A percentile compares a stretch with the other conserved stretches of the same genome.
phyloP scores from a whole-genome alignment of 2,113 vertebrate species.

The Paratilapia polleni region DNA sequence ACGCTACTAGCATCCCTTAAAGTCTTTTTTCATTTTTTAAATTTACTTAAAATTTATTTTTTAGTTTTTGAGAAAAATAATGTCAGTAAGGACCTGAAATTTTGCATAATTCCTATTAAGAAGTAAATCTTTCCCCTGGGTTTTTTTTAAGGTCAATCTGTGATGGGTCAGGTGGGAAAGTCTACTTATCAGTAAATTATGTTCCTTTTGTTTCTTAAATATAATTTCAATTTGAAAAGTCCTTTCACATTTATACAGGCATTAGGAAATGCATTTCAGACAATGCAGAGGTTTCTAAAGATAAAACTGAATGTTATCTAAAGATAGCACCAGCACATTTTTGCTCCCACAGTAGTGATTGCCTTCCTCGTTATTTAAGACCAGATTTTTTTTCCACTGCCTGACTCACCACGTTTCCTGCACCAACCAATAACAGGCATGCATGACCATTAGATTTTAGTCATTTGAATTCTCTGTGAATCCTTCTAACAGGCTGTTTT shows the following conservation, averaged over 20 bases:
- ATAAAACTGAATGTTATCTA: background rate
- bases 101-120: background rate
- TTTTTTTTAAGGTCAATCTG: background rate
- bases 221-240: background rate
- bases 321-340: background rate
- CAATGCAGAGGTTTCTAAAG: too few relatives aligned
- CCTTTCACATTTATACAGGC: background rate
- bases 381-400: background rate
- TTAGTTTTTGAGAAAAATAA: background rate
- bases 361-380: background rate
- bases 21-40: too few relatives aligned
- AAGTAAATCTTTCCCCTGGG: background rate
- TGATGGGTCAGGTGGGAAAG: background rate
- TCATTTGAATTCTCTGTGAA: background rate
- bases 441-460: accelerated
- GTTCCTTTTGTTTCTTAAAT: background rate
- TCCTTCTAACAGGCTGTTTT: background rate
- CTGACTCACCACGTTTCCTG: background rate
- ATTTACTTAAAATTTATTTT: too few relatives aligned
- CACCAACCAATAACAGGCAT: background rate
- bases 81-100: accelerated
- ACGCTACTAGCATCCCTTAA: too few relatives aligned
- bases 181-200: background rate
- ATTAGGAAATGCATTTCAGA: background rate
- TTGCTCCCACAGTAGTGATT: background rate